A percentile compares a stretch with the other conserved stretches of the same genome.
Evolutionary conservation across 2,888 invertebrate genomes (phyloP).

Genomic region (Pseudococcus jackbeardsleyi): DNA sequence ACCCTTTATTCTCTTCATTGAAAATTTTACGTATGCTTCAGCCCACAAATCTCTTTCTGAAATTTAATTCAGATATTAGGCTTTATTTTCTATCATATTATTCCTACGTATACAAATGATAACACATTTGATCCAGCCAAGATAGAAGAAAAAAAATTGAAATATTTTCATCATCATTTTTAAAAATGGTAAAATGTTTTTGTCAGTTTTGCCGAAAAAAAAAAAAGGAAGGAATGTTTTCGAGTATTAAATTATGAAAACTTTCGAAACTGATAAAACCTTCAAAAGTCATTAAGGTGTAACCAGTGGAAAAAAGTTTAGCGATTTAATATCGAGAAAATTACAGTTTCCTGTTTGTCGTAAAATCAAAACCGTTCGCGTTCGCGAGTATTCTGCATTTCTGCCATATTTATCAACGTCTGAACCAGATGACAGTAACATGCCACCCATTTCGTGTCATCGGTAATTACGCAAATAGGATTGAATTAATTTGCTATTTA

Average conservation of each 20-base stretch:
- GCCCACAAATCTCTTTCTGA: too few species aligned
- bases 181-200: neutral
- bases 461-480: constrained; percentile 63
- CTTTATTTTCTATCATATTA: too few species aligned
- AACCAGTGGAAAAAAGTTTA: constrained; percentile 57
- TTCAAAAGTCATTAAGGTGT: constrained; percentile 59
- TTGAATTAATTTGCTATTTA: constrained; percentile 63
- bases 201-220: neutral
- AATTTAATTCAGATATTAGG: too few species aligned
- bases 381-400: constrained; percentile 13
- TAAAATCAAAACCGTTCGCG: constrained; percentile 51
- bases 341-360: constrained; percentile 58
- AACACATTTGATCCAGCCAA: neutral
- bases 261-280: constrained; percentile 29
- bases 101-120: neutral
- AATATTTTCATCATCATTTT: constrained; percentile 18
- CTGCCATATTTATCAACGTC: constrained; percentile 62
- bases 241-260: constrained; percentile 32
- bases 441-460: constrained; percentile 64
- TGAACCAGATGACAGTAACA: constrained; percentile 62
- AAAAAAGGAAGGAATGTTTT: neutral
- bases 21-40: too few species aligned
- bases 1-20: too few species aligned
- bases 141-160: neutral
- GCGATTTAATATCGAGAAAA: constrained; percentile 56